These are phyloP conservation scores for Drosophila melanosoma DNA, from an alignment of 2,888 invertebrate genomes.

Conservation along the genomic window DNA sequence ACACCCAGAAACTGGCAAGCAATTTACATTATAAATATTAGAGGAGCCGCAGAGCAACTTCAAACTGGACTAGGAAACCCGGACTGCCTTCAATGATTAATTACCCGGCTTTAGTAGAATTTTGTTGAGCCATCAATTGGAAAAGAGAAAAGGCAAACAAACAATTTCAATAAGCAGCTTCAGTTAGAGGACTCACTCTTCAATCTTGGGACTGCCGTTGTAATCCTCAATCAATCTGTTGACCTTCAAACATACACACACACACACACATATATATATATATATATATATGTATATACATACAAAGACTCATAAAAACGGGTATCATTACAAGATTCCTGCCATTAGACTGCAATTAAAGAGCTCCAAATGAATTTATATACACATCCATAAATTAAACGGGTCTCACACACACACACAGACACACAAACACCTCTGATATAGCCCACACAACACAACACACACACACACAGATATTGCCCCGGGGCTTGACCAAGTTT, in stretches of 20 bases:
- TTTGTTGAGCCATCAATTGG: conserved; percentile 72
- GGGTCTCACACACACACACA: conserved; percentile 19
- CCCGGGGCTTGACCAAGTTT: conserved; percentile 37
- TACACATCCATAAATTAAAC: conserved; percentile 75
- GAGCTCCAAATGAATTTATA: conserved; percentile 79
- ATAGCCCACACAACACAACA: not conserved
- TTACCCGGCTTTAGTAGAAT: conserved; percentile 61
- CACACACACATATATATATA: not conserved
- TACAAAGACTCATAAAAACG: not conserved
- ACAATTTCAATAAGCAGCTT: conserved; percentile 63
- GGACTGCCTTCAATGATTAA: conserved; percentile 62
- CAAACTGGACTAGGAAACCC: not conserved
- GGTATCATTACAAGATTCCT: conserved; percentile 65
- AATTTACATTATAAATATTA: conserved; percentile 75
- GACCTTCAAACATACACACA: conserved; percentile 59
- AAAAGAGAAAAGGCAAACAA: conserved; percentile 35
- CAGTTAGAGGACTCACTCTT: conserved; percentile 3
- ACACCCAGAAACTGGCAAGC: conserved; percentile 28
- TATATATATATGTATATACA: not conserved
- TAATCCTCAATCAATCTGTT: conserved; percentile 78
- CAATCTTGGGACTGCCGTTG: not conserved
- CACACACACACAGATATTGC: not conserved
- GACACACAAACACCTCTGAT: conserved; percentile 9
- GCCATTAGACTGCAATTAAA: conserved; percentile 77
- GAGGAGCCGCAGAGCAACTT: conserved; percentile 6